A percentile compares a stretch with the other conserved stretches of the same genome.
phyloP scores from a whole-genome alignment of 2,113 vertebrate genomes.

The Petaurus breviceps region DNA sequence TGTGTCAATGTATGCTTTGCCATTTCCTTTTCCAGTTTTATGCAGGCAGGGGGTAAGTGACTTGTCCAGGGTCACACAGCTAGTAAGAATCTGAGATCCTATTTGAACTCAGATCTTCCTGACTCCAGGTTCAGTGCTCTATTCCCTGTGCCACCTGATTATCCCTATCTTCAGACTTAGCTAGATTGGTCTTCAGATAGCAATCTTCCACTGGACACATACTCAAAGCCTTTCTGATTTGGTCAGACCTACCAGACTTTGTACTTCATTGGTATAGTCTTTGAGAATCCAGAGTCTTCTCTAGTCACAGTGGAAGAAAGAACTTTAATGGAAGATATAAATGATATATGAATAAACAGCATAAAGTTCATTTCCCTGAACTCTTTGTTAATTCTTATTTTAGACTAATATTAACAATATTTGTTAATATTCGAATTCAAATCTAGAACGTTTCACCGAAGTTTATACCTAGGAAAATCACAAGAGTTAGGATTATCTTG shows the following conservation, averaged over 20 bases:
- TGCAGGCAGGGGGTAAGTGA: not conserved
- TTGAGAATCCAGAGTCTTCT: not conserved
- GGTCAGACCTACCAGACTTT: not conserved
- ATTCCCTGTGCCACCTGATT: not conserved
- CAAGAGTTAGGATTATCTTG: not conserved
- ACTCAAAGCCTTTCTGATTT: not conserved
- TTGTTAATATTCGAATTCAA: not conserved
- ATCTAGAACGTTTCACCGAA: not conserved
- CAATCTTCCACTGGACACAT: not conserved
- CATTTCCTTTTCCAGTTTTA: not conserved
- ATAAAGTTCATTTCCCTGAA: not conserved
- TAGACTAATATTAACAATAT: not conserved
- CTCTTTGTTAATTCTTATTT: not conserved
- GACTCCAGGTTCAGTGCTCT: accelerated
- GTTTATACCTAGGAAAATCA: not conserved
- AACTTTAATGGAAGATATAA: not conserved
- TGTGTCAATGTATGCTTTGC: not conserved
- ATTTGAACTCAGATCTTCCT: not conserved
- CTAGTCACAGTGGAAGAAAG: not conserved
- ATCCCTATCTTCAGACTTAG: not conserved
- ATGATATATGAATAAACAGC: not conserved
- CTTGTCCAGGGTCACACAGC: not conserved
- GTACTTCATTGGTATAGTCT: not conserved
- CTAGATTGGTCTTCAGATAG: not conserved
- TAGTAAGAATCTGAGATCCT: not conserved